Base-by-base conservation (phyloP, 2,888 invertebrate genomes). In the Zygaena filipendulae region DNA sequence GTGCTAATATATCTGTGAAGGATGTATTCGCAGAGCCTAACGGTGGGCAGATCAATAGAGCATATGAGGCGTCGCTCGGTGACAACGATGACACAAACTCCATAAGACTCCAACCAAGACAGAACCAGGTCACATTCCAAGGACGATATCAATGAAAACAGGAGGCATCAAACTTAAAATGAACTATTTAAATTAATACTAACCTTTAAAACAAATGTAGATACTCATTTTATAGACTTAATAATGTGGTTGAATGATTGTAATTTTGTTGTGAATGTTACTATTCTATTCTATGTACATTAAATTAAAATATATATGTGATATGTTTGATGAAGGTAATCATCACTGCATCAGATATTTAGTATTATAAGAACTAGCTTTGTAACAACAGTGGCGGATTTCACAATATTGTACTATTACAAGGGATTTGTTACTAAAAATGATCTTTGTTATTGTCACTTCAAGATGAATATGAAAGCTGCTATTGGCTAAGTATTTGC, bases 1-100 rank as follows among this genome's bases (percentile, higher is more conserved):
- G 87, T 37, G 88, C 88, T 1, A 88, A 88, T 47, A 89, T 89
- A 42, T 88, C 88, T 41, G 88, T 90, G 4, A 91, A 92, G 49
- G 91, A 92, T 39, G 87, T 92, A 0, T 92, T 92, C 45, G 80
- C 77, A 3, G 88, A 87, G 56, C 87, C 85, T 0, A 85, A 84
- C 38, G 84, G 83, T 32, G 92, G 92, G 28, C 92, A 87, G 54
- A 77, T 89, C 3, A 92, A 92, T 64, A 81, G 88, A 43, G 92
- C 85, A 3, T 92, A 89, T 53, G 91, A 92, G 52, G 86, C 83
- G 6, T 80, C 84, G 2, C 43, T 83, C 7, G 75, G 81, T 13
- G 87, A 87, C 24, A 85, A 86, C 12, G 90, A 89, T 30, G 87
- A 87, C 41, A 81, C 82, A 42, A 87, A 88, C 52, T 90, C 91